phyloP scores from a whole-genome alignment of 2,888 invertebrate genomes.

The Nasonovia ribisnigri region DNA sequence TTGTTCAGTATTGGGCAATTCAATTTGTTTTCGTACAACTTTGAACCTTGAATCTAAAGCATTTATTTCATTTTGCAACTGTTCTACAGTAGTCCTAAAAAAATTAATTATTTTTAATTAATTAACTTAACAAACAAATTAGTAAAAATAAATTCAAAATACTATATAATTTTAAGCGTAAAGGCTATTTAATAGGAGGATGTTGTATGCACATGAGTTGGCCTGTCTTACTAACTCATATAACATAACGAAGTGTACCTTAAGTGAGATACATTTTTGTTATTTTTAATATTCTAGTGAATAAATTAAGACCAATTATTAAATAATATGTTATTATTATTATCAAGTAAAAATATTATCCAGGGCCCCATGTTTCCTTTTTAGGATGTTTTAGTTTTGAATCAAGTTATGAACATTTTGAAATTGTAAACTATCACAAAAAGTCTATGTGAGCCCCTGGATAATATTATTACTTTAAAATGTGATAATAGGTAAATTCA shows the following conservation, averaged over 20 bases:
- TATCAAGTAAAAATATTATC: not conserved
- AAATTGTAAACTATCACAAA: not conserved
- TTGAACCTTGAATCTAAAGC: constrained; percentile 83
- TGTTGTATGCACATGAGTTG: not conserved
- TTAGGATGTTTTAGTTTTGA: not conserved
- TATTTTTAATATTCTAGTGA: not conserved
- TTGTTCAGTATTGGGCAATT: constrained; percentile 79
- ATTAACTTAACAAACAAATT: not conserved
- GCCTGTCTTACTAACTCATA: not conserved
- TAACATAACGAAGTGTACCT: not conserved
- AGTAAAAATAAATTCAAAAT: not conserved
- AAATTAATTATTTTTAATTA: constrained; percentile 42
- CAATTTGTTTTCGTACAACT: constrained; percentile 84
- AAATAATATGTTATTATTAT: not conserved
- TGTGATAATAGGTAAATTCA: not conserved
- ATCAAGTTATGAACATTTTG: not conserved
- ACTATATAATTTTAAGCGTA: not conserved
- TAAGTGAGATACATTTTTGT: not conserved
- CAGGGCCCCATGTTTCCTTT: not conserved
- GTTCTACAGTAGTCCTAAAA: constrained; percentile 87
- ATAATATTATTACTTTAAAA: too few relatives aligned
- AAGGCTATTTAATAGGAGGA: not conserved
- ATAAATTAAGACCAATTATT: not conserved
- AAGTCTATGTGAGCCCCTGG: too few relatives aligned
- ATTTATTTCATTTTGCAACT: constrained; percentile 88